Percentiles rank a stretch among this genome's conserved stretches.
These are phyloP conservation scores for Platerodrilus igneus DNA, from an alignment of 2,888 invertebrate species.

Conservation along the genomic window DNA sequence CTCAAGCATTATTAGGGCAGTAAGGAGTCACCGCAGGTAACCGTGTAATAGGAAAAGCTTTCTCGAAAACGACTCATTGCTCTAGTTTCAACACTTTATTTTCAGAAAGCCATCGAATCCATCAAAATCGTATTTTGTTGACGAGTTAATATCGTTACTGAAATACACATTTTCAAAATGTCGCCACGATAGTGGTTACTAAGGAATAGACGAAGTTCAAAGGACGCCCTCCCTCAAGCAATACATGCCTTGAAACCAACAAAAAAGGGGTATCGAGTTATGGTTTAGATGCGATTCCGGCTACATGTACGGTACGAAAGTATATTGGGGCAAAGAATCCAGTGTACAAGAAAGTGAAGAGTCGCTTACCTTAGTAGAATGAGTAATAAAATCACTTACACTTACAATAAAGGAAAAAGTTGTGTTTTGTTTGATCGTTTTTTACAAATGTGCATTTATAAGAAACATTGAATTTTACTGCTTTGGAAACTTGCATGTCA, in stretches of 20 bases:
- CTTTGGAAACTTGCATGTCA: too few species aligned
- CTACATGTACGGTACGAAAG: slow-evolving; percentile 31
- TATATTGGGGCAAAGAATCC: slow-evolving; percentile 31
- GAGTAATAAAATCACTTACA: slow-evolving; percentile 25
- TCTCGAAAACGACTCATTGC: slow-evolving; percentile 13
- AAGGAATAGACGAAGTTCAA: too few species aligned
- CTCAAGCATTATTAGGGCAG: slow-evolving; percentile 11
- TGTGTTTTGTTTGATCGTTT: slow-evolving; percentile 10
- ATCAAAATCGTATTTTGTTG: slow-evolving; percentile 15
- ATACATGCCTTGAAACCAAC: slow-evolving; percentile 27
- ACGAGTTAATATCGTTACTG: slow-evolving; percentile 16
- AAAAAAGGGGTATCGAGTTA: slow-evolving; percentile 24
- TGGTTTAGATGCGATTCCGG: slow-evolving; percentile 27
- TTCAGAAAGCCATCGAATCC: slow-evolving; percentile 13
- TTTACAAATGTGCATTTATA: slow-evolving; percentile 13
- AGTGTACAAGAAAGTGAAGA: slow-evolving; percentile 23
- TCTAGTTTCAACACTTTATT: slow-evolving; percentile 15
- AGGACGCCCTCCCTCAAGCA: slow-evolving; percentile 28
- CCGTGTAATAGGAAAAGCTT: slow-evolving; percentile 7
- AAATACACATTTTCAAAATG: slow-evolving; percentile 18
- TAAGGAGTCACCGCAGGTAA: slow-evolving; percentile 13
- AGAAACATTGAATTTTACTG: too few species aligned
- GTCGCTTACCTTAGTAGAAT: too few species aligned
- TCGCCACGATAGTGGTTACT: slow-evolving; percentile 12
- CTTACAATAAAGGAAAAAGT: slow-evolving; percentile 9